phyloP scores from a whole-genome alignment of 1,140 invertebrate species.

The Aricia agestis region DNA sequence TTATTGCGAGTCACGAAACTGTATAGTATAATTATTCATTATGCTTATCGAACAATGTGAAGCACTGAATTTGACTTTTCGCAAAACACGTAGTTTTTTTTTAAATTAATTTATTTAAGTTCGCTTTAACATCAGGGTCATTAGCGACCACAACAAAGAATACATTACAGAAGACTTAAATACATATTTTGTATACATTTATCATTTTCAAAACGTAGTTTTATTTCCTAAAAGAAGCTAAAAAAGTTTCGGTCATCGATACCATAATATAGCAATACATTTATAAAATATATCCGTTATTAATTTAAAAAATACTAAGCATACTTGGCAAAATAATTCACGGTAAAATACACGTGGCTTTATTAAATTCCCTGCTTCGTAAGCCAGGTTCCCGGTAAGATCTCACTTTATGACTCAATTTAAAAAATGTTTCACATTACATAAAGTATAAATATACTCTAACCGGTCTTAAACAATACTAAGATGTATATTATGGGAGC shows the following conservation, averaged over 20 bases:
- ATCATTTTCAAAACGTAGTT: too few relatives aligned
- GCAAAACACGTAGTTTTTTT: background rate
- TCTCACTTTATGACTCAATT: constrained; percentile 67
- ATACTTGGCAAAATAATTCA: constrained; percentile 50
- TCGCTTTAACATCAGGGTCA: too few relatives aligned
- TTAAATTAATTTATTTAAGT: too few relatives aligned
- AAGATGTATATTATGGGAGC: background rate
- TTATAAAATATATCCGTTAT: constrained; percentile 22
- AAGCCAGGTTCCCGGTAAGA: constrained; percentile 52
- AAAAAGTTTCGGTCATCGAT: too few relatives aligned
- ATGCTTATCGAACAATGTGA: background rate
- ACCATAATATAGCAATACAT: background rate
- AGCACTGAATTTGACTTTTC: background rate
- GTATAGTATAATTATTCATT: background rate
- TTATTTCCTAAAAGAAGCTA: background rate
- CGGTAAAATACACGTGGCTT: constrained; percentile 57
- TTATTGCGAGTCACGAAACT: background rate
- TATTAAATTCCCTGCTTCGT: constrained; percentile 61
- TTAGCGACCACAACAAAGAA: too few relatives aligned
- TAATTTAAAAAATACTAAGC: constrained; percentile 38
- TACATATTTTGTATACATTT: too few relatives aligned
- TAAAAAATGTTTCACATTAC: constrained; percentile 69
- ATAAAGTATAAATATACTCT: constrained; percentile 49
- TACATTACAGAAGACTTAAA: too few relatives aligned
- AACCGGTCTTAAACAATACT: constrained; percentile 31